These are phyloP conservation scores for Scylla paramamosain DNA, from an alignment of 1,140 invertebrate species.

Conservation along the genomic window DNA sequence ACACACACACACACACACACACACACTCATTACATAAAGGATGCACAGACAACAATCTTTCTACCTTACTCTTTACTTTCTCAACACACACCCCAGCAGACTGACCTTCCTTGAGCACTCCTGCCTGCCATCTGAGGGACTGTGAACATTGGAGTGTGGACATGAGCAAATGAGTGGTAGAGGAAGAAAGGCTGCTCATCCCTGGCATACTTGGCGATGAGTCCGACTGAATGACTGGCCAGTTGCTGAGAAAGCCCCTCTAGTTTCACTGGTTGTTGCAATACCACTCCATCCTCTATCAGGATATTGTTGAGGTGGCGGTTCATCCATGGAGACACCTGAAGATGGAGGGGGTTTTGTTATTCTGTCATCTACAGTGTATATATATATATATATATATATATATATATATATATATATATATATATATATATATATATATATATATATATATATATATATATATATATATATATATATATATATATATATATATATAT, in stretches of 20 bases:
- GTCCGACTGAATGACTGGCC: conserved; percentile 75
- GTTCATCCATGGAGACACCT: conserved; percentile 71
- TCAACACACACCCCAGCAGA: not conserved
- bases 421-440: not conserved
- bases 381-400: not conserved
- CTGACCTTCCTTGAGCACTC: conserved; percentile 75
- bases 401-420: not conserved
- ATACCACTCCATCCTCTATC: conserved; percentile 78
- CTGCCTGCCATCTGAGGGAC: conserved; percentile 75
- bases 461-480: not conserved
- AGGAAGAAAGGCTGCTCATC: conserved; percentile 66
- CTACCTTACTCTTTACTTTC: no score
- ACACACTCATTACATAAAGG: no score
- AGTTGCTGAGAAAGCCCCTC: conserved; percentile 78
- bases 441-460: not conserved
- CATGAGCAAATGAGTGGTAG: conserved; percentile 78
- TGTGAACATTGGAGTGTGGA: conserved; percentile 78
- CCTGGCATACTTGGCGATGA: conserved; percentile 75
- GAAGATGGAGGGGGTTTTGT: not conserved
- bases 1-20: no score
- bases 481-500: not conserved
- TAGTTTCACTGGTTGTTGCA: conserved; percentile 78
- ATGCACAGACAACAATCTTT: not conserved
- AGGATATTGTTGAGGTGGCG: conserved; percentile 79
- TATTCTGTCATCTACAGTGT: not conserved